Percentiles rank a stretch among this genome's conserved stretches.
Conservation (phyloP, 2,888 invertebrate genomes). For the Harpagoxenus sublaevis region DNA sequence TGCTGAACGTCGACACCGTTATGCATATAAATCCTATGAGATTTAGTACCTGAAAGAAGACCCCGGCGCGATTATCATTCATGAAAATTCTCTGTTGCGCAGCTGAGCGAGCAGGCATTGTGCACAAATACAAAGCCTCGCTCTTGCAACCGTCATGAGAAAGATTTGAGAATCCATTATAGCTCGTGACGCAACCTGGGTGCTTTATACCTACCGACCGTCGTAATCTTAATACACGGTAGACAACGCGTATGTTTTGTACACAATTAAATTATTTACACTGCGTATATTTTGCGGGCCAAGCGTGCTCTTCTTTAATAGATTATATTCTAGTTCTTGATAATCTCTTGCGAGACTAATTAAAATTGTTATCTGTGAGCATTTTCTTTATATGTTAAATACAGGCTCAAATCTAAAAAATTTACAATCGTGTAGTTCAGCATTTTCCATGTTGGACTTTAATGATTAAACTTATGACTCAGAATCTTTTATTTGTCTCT, state of each 20-base stretch:
- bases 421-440: neutral
- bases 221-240: slow-evolving; percentile 5
- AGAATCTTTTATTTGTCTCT: no score
- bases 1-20: slow-evolving; percentile 88
- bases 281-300: neutral
- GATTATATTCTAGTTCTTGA: neutral
- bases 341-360: neutral
- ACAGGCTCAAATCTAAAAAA: neutral
- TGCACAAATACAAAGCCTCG: slow-evolving; percentile 22
- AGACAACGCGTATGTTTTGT: neutral
- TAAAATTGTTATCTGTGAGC: neutral
- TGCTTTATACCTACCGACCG: neutral
- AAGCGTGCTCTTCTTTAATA: neutral
- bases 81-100: slow-evolving; percentile 17
- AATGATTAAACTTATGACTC: neutral
- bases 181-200: slow-evolving; percentile 1
- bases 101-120: neutral
- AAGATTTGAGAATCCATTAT: slow-evolving; percentile 27
- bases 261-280: neutral
- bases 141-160: slow-evolving; percentile 8
- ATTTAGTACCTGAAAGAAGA: slow-evolving; percentile 89
- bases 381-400: no score
- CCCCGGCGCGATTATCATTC: slow-evolving; percentile 28
- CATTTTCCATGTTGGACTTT: neutral
- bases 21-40: slow-evolving; percentile 94